Base-by-base conservation (phyloP, 2,113 vertebrate genomes). In the Apistogramma diplotaenia region DNA sequence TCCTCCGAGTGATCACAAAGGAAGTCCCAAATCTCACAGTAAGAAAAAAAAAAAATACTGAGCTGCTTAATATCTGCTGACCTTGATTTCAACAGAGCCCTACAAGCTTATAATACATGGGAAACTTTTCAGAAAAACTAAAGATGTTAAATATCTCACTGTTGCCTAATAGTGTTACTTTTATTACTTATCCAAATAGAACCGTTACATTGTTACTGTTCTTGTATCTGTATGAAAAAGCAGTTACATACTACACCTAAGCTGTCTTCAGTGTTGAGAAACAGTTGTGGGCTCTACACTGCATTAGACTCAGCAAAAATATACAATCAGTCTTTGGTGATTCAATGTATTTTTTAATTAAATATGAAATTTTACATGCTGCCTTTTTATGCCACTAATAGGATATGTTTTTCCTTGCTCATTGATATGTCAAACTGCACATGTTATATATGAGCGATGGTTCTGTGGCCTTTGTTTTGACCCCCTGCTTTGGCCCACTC, bases 21-120 rank as follows among this genome's bases (percentile, higher is more conserved):
- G 90, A 77, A 93, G 89, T 72, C 91, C 92, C 58, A 93, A 78
- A 92, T 85, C 74, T 71, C 85, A 88, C 89, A 95, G 95, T 96
- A 94, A 95, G 95, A 77, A 9, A 79, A 76, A 40, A 4, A 40
- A 13, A 40, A 40, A 40, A 57, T 9, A 37, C 16, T 2, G 15
- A 59, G 37, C 12, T 4, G 11, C 11, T 40, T 40, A 13, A 40
- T 46, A 18, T 62, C 0, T 46, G 16, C n/a, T 74, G 80, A 91
- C 91, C 79, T 81, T 83, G 10, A 55, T 57, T 59, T 67, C 55
- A 59, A 25, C 27, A 31, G 2, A 16, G 12, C 51, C 62, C 19
- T 11, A 4, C 1, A n/a, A 31, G 27, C 15, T 7, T 60, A 40
- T 71, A 59, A 33, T 10, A 57, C 58, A 25, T 23, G 40, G 4